phyloP scores from a whole-genome alignment of 2,888 invertebrate species.

The Plusia festucae region DNA sequence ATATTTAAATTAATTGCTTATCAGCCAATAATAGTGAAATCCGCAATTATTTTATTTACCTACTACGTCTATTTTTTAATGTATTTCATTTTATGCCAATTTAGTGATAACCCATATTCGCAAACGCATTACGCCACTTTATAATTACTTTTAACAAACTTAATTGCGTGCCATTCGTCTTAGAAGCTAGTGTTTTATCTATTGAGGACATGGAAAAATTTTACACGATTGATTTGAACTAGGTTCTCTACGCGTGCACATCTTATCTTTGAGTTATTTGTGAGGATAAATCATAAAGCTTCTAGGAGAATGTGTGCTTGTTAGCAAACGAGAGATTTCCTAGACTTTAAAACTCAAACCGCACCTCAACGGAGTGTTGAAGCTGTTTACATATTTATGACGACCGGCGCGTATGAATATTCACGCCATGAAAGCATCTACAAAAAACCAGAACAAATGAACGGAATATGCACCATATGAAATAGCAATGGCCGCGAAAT shows the following conservation, averaged over 20 bases:
- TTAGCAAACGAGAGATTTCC: slow-evolving; percentile 27
- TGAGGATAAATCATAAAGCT: neutral
- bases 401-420: slow-evolving; percentile 45
- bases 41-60: neutral
- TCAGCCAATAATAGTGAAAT: no score
- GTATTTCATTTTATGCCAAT: no score
- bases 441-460: slow-evolving; percentile 63
- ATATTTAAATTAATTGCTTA: neutral
- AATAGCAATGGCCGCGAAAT: slow-evolving; percentile 69
- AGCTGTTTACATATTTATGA: slow-evolving; percentile 52
- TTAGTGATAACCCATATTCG: slow-evolving; percentile 1
- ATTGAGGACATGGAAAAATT: neutral
- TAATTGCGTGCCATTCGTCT: neutral
- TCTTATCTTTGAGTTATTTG: neutral
- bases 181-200: neutral
- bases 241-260: neutral
- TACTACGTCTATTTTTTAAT: neutral
- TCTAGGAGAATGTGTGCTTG: slow-evolving; percentile 10
- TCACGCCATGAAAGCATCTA: slow-evolving; percentile 47
- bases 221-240: neutral
- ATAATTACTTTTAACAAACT: neutral
- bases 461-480: slow-evolving; percentile 67
- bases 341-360: slow-evolving; percentile 29
- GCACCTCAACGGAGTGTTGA: slow-evolving; percentile 36
- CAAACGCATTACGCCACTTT: neutral